These are phyloP conservation scores for Aplochiton taeniatus DNA, from an alignment of 2,797 vertebrate species.

Conservation along the genomic window DNA sequence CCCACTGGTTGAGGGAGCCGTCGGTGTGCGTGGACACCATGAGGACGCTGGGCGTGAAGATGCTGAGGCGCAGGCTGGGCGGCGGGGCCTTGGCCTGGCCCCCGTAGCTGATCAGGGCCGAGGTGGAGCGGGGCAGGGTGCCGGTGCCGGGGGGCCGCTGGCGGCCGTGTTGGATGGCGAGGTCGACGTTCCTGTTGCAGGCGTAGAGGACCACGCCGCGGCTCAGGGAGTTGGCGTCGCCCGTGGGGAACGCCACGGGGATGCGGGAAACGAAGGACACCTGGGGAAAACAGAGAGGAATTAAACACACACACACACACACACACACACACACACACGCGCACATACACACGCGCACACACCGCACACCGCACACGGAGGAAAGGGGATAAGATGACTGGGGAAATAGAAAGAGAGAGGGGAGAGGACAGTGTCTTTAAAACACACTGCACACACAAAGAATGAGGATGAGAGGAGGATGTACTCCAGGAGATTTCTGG, in stretches of 20 bases:
- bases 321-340: too few relatives aligned
- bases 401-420: too few relatives aligned
- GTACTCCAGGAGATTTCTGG: too few relatives aligned
- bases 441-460: neutral
- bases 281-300: constrained; percentile 61
- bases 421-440: neutral
- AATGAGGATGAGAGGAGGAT: neutral
- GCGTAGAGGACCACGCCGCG: constrained; percentile 98
- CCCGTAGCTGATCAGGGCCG: constrained; percentile 86
- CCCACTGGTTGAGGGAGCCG: constrained; percentile 96
- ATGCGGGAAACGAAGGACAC: constrained; percentile 98
- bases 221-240: constrained; percentile 95
- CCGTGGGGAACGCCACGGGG: constrained; percentile 94
- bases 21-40: constrained; percentile 99
- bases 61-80: constrained; percentile 87
- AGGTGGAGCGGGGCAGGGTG: constrained; percentile 82
- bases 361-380: too few relatives aligned
- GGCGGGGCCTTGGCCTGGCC: constrained; percentile 83
- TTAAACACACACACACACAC: too few relatives aligned
- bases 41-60: constrained; percentile 96
- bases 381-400: too few relatives aligned
- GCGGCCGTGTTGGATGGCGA: constrained; percentile 93
- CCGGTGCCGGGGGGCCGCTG: constrained; percentile 83
- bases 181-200: constrained; percentile 95
- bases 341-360: too few relatives aligned